phyloP scores from a whole-genome alignment of 2,113 vertebrate species.

The Morone saxatilis region DNA sequence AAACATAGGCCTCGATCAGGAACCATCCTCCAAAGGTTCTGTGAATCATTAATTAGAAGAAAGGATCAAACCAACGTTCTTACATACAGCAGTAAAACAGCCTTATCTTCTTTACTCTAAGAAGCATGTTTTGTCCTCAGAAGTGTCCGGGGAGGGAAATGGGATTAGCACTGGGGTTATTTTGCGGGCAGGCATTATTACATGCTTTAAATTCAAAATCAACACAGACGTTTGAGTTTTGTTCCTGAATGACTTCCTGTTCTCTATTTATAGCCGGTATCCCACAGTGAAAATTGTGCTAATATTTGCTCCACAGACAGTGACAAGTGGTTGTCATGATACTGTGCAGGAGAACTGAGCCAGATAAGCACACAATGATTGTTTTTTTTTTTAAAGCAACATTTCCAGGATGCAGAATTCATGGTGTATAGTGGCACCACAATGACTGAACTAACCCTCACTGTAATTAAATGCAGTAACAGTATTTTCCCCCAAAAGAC shows the following conservation, averaged over 20 bases:
- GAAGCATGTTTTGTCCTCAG: slow-evolving; percentile 43
- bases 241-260: slow-evolving; percentile 51
- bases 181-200: slow-evolving; percentile 27
- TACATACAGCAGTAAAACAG: slow-evolving; percentile 2
- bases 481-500: neutral
- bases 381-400: slow-evolving; percentile 11
- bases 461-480: neutral
- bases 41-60: slow-evolving; percentile 64
- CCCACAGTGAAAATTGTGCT: slow-evolving; percentile 28
- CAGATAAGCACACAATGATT: slow-evolving; percentile 40
- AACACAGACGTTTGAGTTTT: slow-evolving; percentile 32
- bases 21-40: slow-evolving; percentile 14
- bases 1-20: slow-evolving; percentile 46
- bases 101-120: slow-evolving; percentile 27
- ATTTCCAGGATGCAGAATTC: slow-evolving; percentile 15
- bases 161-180: slow-evolving; percentile 45
- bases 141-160: slow-evolving; percentile 50
- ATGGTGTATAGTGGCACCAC: neutral
- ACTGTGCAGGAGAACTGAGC: slow-evolving; percentile 15
- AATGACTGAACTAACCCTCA: slow-evolving; percentile 7
- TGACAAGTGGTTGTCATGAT: slow-evolving; percentile 35
- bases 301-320: slow-evolving; percentile 58
- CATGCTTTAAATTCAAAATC: slow-evolving; percentile 47
- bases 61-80: slow-evolving; percentile 36
- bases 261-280: slow-evolving; percentile 50